Evolutionary conservation across 2,113 vertebrate species (phyloP), one percentile per base, ranked within the genome.

Genomic region (Toxotes jaculatrix): DNA sequence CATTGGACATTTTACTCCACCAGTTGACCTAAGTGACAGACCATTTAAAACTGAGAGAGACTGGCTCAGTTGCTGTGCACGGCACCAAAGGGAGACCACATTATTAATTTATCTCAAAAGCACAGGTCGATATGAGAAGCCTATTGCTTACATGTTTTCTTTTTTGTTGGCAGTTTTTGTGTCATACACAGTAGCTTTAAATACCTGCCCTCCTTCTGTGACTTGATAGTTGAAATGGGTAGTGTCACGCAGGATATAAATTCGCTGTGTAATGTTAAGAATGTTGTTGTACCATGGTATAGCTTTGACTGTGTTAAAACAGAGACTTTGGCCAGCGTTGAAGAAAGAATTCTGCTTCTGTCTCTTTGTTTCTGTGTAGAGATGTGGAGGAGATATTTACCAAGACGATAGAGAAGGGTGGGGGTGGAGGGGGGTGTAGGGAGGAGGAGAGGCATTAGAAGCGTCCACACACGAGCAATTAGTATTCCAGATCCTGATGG

Each of bases 401-500:
- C 74, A 82, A 89, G 91, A 91, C 43, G 86, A 85, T 79, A 59
- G 80, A 56, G 77, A 77, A 79, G 66, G 82, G 66, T 38, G 53
- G 83, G 61, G 40, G 56, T 0, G 75, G 27, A 1, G 71, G 21
- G 73, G n/a, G 42, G 47, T 38, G 85, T 32, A 5, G 76, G 71
- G 81, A 77, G 83, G 80, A 84, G 85, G 68, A 61, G 82, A 85
- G 80, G 92, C 90, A 93, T 91, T 90, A 90, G 86, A 75, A 87
- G 88, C 83, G 86, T 93, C 90, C 89, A 84, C 93, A 93, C 90
- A 92, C 81, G 86, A 94, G 93, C 92, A 95, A 95, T 96, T 95
- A 96, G 95, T 96, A 95, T 96, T 95, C 95, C 84, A 90, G 91
- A 95, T 95, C 92, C 94, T 95, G 94, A 95, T 92, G 94, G 94